Evolutionary conservation across 2,797 vertebrate genomes (phyloP), one percentile per base, ranked within the genome.

Genomic region (Petrocephalus schoutedeni): DNA sequence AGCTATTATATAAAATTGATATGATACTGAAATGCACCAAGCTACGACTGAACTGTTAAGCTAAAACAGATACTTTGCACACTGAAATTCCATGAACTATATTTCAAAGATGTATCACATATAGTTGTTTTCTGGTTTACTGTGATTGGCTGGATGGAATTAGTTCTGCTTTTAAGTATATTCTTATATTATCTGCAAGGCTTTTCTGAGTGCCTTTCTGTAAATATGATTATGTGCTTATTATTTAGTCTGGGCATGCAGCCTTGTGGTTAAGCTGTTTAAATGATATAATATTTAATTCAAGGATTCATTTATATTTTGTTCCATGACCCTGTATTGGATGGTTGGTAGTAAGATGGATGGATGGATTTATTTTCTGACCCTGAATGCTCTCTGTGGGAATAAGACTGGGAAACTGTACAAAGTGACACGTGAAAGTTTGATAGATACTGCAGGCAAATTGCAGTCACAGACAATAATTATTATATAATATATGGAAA

Each of bases 261-360:
- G 49, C 21, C 51, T 23, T 51, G 51, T 23, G 23, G 56, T 86
- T 86, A 36, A 19, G 21, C 28, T 58, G 23, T 45, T 86, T 12
- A 86, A 58, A 54, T 57, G 56, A 57, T 86, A 36, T 86, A 86
- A 57, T 57, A 32, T 57, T 36, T 57, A 86, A 59, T 86, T 86
- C 32, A 86, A 7, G 57, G 57, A 59, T 59, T 83, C 49, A 54
- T 83, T 83, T 54, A 41, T 23, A 83, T 83, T 83, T 83, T 53
- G 49, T 77, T 6, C 71, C 16, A 77, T 77, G 71, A 77, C 71
- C 71, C 36, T 77, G 71, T 77, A n/a, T n/a, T 45, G 36, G 71
- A 77, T 77, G 41, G 19, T 16, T 77, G 32, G 71, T 77, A 45
- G 71, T 19, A 45, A 45, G 16, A 77, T 77, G 71, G 71, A 77